Base-by-base conservation (phyloP, 2,797 vertebrate species). In the Cyprinella venusta region DNA sequence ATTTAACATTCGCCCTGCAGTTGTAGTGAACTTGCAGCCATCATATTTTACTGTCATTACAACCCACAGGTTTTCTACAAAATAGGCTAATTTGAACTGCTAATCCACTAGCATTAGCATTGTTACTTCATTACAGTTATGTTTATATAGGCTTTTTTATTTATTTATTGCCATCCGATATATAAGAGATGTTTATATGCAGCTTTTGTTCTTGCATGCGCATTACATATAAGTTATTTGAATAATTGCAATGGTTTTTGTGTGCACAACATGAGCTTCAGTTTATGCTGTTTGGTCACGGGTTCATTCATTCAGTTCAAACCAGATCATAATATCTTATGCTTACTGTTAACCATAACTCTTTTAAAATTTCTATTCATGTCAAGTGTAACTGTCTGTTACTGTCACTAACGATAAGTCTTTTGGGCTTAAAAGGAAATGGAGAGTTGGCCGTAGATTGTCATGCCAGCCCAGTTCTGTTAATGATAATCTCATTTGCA, bases 61-160 rank as follows among this genome's bases (percentile, higher is more conserved):
- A 21, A 30, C 48, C 13, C 12, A n/a, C 36, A 50, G 3, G 30
- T 38, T 61, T 9, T 63, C 26, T 52, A 9, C 10, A 50, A 70
- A 69, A 56, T 8, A 0, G 33, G 64, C 50, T 69, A 1, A 16
- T 6, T 42, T 56, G 4, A 7, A 30, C 40, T 50, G 75, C 82
- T 71, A 78, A 40, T 26, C 16, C 18, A 67, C 42, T 83, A 83
- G 75, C 65, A 48, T 83, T 78, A 78, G 75, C 75, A 4, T 12
- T 65, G 80, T 7, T 61, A 15, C 68, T 45, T 26, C 6, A n/a
- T 48, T 8, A 45, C 50, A 69, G 36, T 18, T 24, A 42, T 12
- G 36, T n/a, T 64, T 40, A 63, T 18, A 3, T 52, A 5, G 1
- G 8, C 3, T 19, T 13, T 8, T 13, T 6, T 15, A 3, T 18